phyloP scores from a whole-genome alignment of 2,113 vertebrate genomes.

The Buteo buteo region DNA sequence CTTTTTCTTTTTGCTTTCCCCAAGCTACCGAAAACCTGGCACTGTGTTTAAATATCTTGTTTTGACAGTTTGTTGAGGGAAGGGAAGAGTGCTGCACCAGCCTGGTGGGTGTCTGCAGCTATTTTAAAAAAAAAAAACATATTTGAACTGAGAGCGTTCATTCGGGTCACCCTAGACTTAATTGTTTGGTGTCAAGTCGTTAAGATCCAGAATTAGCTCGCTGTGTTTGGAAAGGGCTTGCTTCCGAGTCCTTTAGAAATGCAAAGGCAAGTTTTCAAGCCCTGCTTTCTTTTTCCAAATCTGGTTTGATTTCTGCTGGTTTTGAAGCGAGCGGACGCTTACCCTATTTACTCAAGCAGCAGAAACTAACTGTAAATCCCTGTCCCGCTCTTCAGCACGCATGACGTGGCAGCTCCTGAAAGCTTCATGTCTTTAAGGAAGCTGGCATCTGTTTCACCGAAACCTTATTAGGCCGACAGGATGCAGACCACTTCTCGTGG shows the following conservation, averaged over 20 bases:
- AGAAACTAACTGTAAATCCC: not conserved
- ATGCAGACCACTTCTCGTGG: not conserved
- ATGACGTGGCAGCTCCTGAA: not conserved
- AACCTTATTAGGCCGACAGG: slow-evolving; percentile 2
- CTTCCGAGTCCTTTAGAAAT: slow-evolving; percentile 23
- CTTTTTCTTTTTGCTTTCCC: not conserved
- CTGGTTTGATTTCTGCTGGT: slow-evolving; percentile 17
- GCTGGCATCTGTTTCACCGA: not conserved
- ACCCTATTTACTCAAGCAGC: not conserved
- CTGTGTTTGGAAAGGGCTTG: not conserved
- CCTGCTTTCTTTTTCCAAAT: not conserved
- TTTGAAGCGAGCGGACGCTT: not conserved
- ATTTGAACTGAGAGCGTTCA: not conserved
- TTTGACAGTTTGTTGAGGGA: slow-evolving; percentile 9
- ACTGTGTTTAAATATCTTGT: not conserved
- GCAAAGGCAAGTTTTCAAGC: slow-evolving; percentile 5
- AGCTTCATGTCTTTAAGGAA: not conserved
- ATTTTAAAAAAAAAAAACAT: not conserved
- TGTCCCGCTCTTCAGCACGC: not conserved
- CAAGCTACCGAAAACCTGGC: slow-evolving; percentile 25
- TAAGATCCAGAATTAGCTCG: slow-evolving; percentile 40
- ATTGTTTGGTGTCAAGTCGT: slow-evolving; percentile 40
- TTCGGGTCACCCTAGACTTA: slow-evolving; percentile 3
- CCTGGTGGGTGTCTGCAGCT: not conserved
- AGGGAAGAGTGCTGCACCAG: not conserved